Base-by-base conservation (phyloP, 2,888 invertebrate species). In the Ametastegia equiseti region DNA sequence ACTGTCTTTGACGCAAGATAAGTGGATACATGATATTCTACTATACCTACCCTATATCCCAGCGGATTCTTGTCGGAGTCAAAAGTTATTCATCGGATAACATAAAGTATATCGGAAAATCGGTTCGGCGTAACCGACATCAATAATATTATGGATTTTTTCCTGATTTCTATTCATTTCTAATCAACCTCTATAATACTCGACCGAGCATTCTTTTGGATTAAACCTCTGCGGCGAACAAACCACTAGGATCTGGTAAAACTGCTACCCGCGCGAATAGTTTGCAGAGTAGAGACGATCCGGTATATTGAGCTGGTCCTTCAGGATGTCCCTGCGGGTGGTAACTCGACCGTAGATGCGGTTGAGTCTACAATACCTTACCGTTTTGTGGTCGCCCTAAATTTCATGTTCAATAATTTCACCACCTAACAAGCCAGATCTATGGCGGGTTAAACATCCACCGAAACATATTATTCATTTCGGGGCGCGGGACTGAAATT, bases 331-430 rank as follows among this genome's bases (percentile, higher is more conserved):
- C 54, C 50, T 30, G n/a, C n/a, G 42, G 15, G 15, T 27, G 71
- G 45, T 45, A 47, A 9, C 13, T 30, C 15, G 45, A 47, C 47
- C 54, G 33, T 54, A 36, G 75, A 50, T 75, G 54, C 23, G 54
- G 75, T 71, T 19, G 54, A 75, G 50, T 75, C 75, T n/a, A 54
- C 19, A 75, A 75, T 75, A 75, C 23, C 50, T 36, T 23, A 54
- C 50, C 36, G 54, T 75, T 54, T 54, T 13, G 54, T 27, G 75
- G 50, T 33, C 54, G 19, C 33, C 19, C 73, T 30, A 75, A 75
- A 75, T 75, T 75, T 45, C 1, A 33, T 54, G 4, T 54, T 75
- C 54, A 75, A 75, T 75, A 50, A 75, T 75, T 75, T 75, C 19
- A 27, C 19, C 11, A 19, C 4, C 54, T 19, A 54, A 19, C 47